Evolutionary conservation across 2,113 vertebrate species (phyloP).

Genomic region (Sinocyclocheilus rhinocerous): DNA sequence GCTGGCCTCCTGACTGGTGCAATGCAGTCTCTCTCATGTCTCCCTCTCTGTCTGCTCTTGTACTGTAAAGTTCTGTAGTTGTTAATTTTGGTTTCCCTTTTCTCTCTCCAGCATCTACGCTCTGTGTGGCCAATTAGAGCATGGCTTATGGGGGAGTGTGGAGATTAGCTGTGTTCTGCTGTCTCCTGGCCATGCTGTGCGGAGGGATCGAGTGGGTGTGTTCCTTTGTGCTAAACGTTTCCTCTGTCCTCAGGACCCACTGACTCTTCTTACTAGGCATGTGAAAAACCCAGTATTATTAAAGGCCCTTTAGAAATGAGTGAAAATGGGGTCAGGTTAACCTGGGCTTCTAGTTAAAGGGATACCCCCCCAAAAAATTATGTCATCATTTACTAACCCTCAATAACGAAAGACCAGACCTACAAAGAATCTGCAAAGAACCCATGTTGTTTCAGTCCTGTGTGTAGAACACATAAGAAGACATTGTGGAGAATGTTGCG

Average conservation of each 20-base stretch:
- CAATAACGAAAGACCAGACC: background rate
- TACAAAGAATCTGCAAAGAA: too few relatives aligned
- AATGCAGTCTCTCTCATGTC: slow-evolving; percentile 60
- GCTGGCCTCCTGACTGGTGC: slow-evolving; percentile 65
- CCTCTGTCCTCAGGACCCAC: slow-evolving; percentile 17
- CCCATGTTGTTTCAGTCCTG: background rate
- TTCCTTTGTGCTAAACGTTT: slow-evolving; percentile 15
- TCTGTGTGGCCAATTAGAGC: slow-evolving; percentile 79
- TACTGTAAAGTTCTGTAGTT: slow-evolving; percentile 45
- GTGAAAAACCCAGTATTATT: background rate
- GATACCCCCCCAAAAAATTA: background rate
- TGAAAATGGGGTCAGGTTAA: background rate
- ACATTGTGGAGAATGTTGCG: background rate
- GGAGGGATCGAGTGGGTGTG: slow-evolving; percentile 40
- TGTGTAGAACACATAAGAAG: background rate
- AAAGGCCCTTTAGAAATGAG: background rate
- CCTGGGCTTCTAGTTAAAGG: background rate
- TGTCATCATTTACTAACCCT: background rate
- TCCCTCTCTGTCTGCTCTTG: slow-evolving; percentile 61
- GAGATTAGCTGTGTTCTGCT: slow-evolving; percentile 72
- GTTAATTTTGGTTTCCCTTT: slow-evolving; percentile 38
- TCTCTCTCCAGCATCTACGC: slow-evolving; percentile 60
- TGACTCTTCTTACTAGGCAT: background rate
- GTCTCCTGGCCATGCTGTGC: slow-evolving; percentile 70
- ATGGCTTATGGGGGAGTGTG: slow-evolving; percentile 71